A percentile compares a stretch with the other conserved stretches of the same genome.
Evolutionary conservation across 2,113 vertebrate species (phyloP).

Genomic region (Plestiodon gilberti): DNA sequence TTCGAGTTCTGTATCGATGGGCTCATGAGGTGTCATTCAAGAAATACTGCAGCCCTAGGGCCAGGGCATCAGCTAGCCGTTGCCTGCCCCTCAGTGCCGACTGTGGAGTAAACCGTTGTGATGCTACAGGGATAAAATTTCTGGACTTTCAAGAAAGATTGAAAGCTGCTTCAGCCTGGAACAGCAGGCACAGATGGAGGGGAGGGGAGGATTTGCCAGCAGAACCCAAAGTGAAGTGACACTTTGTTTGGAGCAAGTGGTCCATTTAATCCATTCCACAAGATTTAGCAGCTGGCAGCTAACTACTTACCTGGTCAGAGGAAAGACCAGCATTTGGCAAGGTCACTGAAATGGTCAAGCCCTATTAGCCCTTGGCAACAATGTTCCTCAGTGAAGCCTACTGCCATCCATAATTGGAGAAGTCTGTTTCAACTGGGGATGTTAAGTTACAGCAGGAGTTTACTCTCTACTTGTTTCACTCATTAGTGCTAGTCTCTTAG

Average conservation of each 20-base stretch:
- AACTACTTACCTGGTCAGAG: conserved; percentile 3
- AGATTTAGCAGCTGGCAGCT: not conserved
- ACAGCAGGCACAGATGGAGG: not conserved
- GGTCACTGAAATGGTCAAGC: not conserved
- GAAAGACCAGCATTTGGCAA: not conserved
- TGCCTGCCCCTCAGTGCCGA: not conserved
- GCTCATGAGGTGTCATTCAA: conserved; percentile 25
- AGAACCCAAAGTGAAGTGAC: not conserved
- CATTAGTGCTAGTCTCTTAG: not conserved
- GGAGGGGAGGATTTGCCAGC: not conserved
- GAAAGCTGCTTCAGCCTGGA: not conserved
- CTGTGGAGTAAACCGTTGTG: conserved; percentile 6
- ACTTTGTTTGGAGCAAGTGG: not conserved
- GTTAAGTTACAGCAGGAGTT: not conserved
- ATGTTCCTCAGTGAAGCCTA: not conserved
- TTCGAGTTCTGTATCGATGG: conserved; percentile 26
- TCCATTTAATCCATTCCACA: conserved; percentile 14
- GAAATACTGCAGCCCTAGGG: conserved; percentile 11
- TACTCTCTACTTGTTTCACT: not conserved
- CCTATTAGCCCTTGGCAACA: not conserved
- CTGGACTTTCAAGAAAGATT: not conserved
- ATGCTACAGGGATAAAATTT: not conserved
- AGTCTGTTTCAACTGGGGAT: not conserved
- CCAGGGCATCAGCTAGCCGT: conserved; percentile 6
- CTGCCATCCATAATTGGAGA: not conserved